Evolutionary conservation across 2,113 vertebrate species (phyloP), one percentile per base, ranked within the genome.

Genomic region (Ailuropoda melanoleuca): DNA sequence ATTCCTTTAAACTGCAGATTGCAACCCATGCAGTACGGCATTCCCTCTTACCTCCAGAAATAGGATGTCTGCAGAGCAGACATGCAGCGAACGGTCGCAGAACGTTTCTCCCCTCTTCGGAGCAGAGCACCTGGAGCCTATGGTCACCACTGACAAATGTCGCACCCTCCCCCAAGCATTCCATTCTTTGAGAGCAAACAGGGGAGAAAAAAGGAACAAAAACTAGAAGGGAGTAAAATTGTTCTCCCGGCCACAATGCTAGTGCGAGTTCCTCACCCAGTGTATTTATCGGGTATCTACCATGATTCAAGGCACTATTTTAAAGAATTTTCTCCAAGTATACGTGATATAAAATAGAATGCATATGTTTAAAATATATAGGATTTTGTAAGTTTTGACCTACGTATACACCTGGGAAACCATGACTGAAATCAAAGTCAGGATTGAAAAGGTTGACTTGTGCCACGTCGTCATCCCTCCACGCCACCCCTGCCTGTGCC

Each of bases 71-170:
- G 6, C 21, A 26, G 62, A 50, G 55, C 17, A 62, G 12, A 89
- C 26, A 6, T 53, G 9, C 34, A 1, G 24, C 19, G 26, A 74
- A 64, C 0, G 17, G 11, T 21, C 9, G 43, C n/a, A 19, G 2
- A 24, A 24, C 34, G 8, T 48, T 15, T 3, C 21, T 60, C 55
- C 39, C 11, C 21, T 60, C 37, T 23, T 48, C 2, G 37, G 37
- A 55, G 37, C 8, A 23, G 39, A 21, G 23, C 23, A 17, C 31
- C 31, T 7, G 53, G 39, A 29, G 48, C 29, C 64, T n/a, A 23
- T 0, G 0, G 53, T 56, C 18, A 6, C 55, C 21, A 29, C 1
- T 0, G 56, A 64, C 21, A 50, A 10, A 19, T 15, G 78, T 74
- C 66, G 29, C 56, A 0, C 15, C 55, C 15, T 60, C 31, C 14